A percentile compares a stretch with the other conserved stretches of the same genome.
Evolutionary conservation across 2,888 invertebrate genomes (phyloP).

Genomic region (Idaea biselata): DNA sequence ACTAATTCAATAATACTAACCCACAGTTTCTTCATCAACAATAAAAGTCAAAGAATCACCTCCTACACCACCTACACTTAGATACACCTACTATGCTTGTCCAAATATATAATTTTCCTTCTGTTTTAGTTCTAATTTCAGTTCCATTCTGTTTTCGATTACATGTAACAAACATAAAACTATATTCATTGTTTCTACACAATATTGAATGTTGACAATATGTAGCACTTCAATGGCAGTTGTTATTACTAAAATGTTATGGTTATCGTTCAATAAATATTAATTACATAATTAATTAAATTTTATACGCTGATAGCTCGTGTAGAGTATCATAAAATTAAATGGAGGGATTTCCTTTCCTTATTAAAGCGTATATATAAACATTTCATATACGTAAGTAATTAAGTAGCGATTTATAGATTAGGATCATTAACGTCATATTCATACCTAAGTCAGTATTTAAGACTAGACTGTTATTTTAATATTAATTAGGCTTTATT

Average conservation of each 20-base stretch:
- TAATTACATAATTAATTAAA: neutral
- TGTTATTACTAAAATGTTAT: neutral
- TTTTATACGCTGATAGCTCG: conserved; percentile 11
- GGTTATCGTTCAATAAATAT: neutral
- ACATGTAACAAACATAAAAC: neutral
- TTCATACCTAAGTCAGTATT: neutral
- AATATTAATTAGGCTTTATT: too few relatives aligned
- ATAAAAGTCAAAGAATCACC: too few relatives aligned
- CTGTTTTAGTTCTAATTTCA: neutral
- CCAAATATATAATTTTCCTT: neutral
- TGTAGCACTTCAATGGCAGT: neutral
- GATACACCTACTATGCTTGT: too few relatives aligned
- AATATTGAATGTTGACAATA: neutral
- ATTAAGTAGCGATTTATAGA: too few relatives aligned
- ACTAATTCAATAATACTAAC: too few relatives aligned
- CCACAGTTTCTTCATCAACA: too few relatives aligned
- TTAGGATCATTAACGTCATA: neutral
- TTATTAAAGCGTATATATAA: neutral
- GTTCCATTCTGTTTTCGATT: neutral
- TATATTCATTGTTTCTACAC: neutral
- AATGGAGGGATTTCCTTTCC: neutral
- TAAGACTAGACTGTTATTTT: too few relatives aligned
- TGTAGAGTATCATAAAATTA: neutral
- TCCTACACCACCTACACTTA: too few relatives aligned
- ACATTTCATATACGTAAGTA: neutral